Conservation (phyloP, 2,888 invertebrate species). For the Tiliacea citrago region DNA sequence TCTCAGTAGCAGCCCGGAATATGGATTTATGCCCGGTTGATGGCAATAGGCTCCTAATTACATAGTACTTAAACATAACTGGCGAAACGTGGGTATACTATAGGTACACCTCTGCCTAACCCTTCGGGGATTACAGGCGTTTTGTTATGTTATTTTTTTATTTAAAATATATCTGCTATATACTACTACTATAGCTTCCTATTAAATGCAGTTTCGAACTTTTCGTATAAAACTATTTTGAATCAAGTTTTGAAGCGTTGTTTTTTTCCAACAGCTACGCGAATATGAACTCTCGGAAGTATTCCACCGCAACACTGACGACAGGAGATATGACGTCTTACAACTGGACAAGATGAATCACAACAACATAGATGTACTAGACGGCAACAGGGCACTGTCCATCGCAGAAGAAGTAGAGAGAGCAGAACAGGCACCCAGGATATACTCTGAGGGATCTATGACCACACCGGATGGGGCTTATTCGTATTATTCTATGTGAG, state of each 20-base stretch:
- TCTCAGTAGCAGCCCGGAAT: no score
- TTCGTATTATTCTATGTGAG: constrained; percentile 88
- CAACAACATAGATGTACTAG: constrained; percentile 91
- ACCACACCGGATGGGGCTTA: constrained; percentile 86
- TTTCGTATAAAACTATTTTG: background rate
- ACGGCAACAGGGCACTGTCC: constrained; percentile 93
- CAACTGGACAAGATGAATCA: constrained; percentile 91
- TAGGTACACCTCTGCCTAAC: no score
- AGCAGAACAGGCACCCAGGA: constrained; percentile 91
- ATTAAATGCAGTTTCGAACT: background rate
- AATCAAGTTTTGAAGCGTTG: background rate
- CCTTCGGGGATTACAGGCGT: no score
- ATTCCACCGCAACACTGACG: constrained; percentile 95
- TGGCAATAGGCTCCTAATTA: no score
- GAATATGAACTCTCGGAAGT: constrained; percentile 97
- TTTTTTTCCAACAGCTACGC: constrained; percentile 91
- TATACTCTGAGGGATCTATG: constrained; percentile 87
- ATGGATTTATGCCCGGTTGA: no score
- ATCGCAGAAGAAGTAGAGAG: constrained; percentile 95
- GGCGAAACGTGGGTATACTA: no score
- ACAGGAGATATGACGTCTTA: constrained; percentile 93
- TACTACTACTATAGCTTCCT: no score
- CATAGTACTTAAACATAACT: no score
- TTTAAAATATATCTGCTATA: no score
- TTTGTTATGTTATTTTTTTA: no score